Evolutionary conservation across 2,888 invertebrate species (phyloP).

Genomic region (Auanema freiburgensis): DNA sequence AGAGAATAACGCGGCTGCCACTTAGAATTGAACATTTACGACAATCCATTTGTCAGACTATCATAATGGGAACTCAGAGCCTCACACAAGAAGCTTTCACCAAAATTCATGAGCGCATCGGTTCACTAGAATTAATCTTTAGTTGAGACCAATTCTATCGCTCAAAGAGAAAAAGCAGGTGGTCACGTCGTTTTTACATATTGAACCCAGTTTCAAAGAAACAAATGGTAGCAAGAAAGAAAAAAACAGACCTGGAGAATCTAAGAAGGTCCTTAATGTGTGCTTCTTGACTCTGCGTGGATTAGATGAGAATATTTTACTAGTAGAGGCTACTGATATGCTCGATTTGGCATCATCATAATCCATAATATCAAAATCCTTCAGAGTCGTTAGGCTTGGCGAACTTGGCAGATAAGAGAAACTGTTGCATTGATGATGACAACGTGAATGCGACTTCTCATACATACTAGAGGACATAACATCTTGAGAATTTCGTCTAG

Average conservation of each 20-base stretch:
- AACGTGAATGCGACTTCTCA: slow-evolving; percentile 8
- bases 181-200: neutral
- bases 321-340: slow-evolving; percentile 40
- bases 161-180: slow-evolving; percentile 5
- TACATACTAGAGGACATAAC: slow-evolving; percentile 45
- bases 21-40: slow-evolving; percentile 22
- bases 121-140: neutral
- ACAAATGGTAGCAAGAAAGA: slow-evolving; percentile 7
- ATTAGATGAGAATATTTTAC: slow-evolving; percentile 16
- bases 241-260: slow-evolving; percentile 17
- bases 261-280: slow-evolving; percentile 15
- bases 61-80: slow-evolving; percentile 32
- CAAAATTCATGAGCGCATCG: slow-evolving; percentile 7
- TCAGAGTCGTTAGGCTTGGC: slow-evolving; percentile 30
- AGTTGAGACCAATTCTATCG: neutral
- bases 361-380: slow-evolving; percentile 21
- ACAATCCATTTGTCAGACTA: slow-evolving; percentile 40
- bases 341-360: slow-evolving; percentile 33
- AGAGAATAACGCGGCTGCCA: slow-evolving; percentile 16
- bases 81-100: slow-evolving; percentile 20
- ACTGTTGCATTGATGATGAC: neutral
- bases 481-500: slow-evolving; percentile 22
- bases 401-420: slow-evolving; percentile 6
- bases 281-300: slow-evolving; percentile 21
- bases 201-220: neutral